A percentile compares a stretch with the other conserved stretches of the same genome.
phyloP scores from a whole-genome alignment of 2,113 vertebrate species.

The Dicerorhinus sumatrensis region DNA sequence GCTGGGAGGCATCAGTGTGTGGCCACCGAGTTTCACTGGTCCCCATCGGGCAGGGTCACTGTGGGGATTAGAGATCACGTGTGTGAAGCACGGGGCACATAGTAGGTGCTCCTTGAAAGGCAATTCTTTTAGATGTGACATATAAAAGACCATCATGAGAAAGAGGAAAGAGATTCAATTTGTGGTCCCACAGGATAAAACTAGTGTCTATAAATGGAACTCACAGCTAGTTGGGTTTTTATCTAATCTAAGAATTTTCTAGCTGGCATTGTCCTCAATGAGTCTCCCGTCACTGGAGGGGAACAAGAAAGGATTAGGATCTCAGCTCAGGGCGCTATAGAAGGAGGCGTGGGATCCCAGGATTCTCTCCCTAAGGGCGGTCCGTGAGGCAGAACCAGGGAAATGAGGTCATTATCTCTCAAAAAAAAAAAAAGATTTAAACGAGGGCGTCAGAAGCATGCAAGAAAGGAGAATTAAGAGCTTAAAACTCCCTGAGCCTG shows the following conservation, averaged over 20 bases:
- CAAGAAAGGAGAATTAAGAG: conserved; percentile 73
- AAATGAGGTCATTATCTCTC: conserved; percentile 54
- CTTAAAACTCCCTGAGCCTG: conserved; percentile 66
- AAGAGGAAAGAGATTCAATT: background rate
- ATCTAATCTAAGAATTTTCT: background rate
- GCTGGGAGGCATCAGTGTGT: background rate
- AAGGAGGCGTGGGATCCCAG: background rate
- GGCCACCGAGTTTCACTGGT: fast-evolving
- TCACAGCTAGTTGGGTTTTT: background rate
- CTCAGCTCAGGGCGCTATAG: fast-evolving
- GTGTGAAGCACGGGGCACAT: fast-evolving
- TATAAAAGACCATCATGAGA: background rate
- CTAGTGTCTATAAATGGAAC: background rate
- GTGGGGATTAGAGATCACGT: fast-evolving
- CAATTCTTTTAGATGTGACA: background rate
- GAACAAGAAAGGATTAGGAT: background rate
- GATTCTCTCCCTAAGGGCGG: background rate
- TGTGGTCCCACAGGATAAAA: background rate
- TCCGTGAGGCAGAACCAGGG: background rate
- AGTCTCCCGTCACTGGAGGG: background rate
- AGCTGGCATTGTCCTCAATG: background rate
- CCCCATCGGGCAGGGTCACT: background rate
- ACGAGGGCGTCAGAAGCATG: background rate
- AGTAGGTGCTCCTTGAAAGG: background rate
- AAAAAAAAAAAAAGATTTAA: background rate